phyloP scores from a whole-genome alignment of 1,140 invertebrate species.

The Microvelia longipes region DNA sequence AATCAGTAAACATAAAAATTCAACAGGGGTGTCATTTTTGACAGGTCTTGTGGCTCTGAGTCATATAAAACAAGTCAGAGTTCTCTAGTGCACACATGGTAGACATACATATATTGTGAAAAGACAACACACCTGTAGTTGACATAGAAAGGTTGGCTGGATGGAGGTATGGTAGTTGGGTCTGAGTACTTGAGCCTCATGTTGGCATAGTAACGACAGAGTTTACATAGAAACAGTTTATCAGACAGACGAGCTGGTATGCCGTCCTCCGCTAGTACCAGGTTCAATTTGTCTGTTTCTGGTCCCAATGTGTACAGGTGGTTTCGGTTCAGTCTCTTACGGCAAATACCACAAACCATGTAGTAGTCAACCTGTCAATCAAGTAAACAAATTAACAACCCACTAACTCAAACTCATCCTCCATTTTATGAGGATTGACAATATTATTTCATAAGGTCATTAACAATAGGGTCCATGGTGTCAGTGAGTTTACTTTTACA shows the following conservation, averaged over 20 bases:
- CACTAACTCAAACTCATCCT: no score
- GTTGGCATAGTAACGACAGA: constrained; percentile 58
- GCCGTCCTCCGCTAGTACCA: constrained; percentile 41
- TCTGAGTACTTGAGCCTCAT: constrained; percentile 43
- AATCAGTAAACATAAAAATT: no score
- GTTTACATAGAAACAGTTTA: constrained; percentile 54
- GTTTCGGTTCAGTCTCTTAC: constrained; percentile 51
- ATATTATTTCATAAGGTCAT: no score
- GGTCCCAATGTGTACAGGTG: constrained; percentile 28
- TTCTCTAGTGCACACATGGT: no score
- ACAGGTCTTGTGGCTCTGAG: no score
- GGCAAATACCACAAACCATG: constrained; percentile 57
- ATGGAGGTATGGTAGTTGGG: constrained; percentile 33
- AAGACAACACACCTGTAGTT: constrained; percentile 41
- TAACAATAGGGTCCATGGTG: no score
- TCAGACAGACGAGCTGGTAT: constrained; percentile 46
- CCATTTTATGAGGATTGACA: no score
- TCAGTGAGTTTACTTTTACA: no score
- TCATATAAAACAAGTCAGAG: no score
- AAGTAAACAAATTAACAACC: constrained; percentile 3
- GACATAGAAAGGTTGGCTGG: constrained; percentile 42
- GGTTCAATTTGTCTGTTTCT: constrained; percentile 50
- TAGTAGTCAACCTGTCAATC: constrained; percentile 39
- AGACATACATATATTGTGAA: neutral
- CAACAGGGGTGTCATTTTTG: no score